Evolutionary conservation across 2,797 vertebrate species (phyloP).

Genomic region (Coregonus suidteri): DNA sequence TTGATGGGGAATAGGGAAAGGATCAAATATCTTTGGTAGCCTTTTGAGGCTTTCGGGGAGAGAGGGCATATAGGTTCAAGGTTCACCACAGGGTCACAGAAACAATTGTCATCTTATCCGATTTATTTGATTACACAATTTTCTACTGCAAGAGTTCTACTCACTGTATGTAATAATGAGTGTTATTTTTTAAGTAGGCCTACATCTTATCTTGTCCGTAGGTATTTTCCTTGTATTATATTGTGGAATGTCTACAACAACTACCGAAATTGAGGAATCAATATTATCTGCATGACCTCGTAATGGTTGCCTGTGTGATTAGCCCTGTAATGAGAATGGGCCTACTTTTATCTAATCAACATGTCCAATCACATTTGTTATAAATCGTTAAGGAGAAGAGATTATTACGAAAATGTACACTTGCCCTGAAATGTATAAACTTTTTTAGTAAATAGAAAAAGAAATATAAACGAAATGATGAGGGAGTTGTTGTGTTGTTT

Average conservation of each 20-base stretch:
- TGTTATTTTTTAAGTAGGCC: neutral
- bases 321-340: neutral
- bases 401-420: neutral
- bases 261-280: neutral
- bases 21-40: neutral
- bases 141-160: neutral
- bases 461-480: neutral
- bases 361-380: neutral
- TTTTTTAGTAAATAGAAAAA: neutral
- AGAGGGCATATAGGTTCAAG: neutral
- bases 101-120: neutral
- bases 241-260: neutral
- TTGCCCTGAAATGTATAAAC: neutral
- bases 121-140: neutral
- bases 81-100: neutral
- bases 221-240: neutral
- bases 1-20: neutral
- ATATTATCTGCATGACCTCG: neutral
- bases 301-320: neutral
- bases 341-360: slow-evolving; percentile 1
- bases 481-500: neutral
- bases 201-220: neutral
- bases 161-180: neutral
- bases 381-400: neutral
- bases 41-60: neutral